A percentile compares a stretch with the other conserved stretches of the same genome.
Conservation (phyloP, 2,888 invertebrate genomes). For the Hemistola chrysoprasaria region DNA sequence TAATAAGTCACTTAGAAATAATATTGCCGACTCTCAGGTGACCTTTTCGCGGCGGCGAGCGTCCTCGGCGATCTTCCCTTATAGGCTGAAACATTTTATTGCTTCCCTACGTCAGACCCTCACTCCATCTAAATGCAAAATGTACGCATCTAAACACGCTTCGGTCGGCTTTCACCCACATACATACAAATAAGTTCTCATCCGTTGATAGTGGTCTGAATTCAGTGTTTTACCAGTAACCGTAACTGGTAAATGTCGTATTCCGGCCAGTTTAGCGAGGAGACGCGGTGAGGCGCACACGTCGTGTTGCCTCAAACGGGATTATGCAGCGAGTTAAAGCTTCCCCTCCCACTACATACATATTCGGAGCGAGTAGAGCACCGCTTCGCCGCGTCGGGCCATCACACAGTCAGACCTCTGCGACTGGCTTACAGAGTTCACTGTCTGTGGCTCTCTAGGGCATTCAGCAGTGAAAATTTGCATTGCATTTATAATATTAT, state of each 20-base stretch:
- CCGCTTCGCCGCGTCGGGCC: slow-evolving; percentile 7
- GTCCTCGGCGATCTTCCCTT: slow-evolving; percentile 20
- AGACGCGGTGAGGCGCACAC: not conserved
- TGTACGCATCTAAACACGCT: slow-evolving; percentile 24
- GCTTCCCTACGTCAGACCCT: slow-evolving; percentile 28
- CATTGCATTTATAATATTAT: too few species aligned
- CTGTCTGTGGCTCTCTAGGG: too few species aligned
- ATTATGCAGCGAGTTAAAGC: slow-evolving; percentile 30
- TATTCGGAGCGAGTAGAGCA: slow-evolving; percentile 29
- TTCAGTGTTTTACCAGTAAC: slow-evolving; percentile 36
- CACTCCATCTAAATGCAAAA: slow-evolving; percentile 30
- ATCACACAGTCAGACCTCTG: too few species aligned
- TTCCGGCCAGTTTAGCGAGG: slow-evolving; percentile 26
- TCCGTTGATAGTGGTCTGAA: slow-evolving; percentile 36
- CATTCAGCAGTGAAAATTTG: too few species aligned
- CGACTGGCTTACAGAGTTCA: too few species aligned
- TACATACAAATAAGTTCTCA: slow-evolving; percentile 35
- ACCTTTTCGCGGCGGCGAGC: slow-evolving; percentile 19
- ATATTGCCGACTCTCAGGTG: slow-evolving; percentile 26
- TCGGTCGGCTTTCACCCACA: slow-evolving; percentile 22
- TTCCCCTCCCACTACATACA: too few species aligned
- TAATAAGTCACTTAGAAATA: slow-evolving; percentile 17
- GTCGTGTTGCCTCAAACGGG: slow-evolving; percentile 20
- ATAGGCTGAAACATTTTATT: slow-evolving; percentile 29
- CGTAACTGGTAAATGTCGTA: slow-evolving; percentile 38